phyloP scores from a whole-genome alignment of 2,797 vertebrate genomes.

The Lithobates sylvaticus region DNA sequence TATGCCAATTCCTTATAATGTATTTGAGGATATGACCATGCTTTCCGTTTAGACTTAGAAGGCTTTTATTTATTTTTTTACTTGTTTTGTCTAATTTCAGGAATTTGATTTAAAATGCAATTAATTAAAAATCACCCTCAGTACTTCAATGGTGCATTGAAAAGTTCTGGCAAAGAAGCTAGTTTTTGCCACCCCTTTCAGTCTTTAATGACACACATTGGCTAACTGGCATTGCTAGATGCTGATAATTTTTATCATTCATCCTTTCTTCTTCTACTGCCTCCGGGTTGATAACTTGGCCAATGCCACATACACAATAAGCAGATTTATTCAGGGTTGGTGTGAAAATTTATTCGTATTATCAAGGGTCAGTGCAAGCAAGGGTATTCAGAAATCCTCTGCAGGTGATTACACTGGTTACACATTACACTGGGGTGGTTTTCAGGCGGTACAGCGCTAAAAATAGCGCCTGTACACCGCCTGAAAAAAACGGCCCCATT shows the following conservation, averaged over 20 bases:
- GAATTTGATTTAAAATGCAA: neutral
- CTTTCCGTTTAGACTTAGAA: neutral
- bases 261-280: neutral
- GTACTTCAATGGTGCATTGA: neutral
- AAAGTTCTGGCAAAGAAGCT: neutral
- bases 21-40: constrained; percentile 21
- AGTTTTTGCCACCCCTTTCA: neutral
- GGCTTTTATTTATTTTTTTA: neutral
- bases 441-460: no score
- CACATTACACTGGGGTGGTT: no score
- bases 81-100: neutral
- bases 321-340: neutral
- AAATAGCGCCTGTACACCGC: no score
- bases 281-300: neutral
- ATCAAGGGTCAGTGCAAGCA: no score
- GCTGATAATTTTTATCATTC: no score
- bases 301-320: neutral
- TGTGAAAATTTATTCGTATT: neutral
- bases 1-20: constrained; percentile 48
- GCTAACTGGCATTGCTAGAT: neutral
- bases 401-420: no score
- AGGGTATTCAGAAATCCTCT: neutral
- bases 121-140: neutral
- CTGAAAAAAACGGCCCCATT: no score
- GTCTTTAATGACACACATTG: neutral